A percentile compares a stretch with the other conserved stretches of the same genome.
phyloP scores from a whole-genome alignment of 2,888 invertebrate species.

The Lepidocyrtoides sp. region DNA sequence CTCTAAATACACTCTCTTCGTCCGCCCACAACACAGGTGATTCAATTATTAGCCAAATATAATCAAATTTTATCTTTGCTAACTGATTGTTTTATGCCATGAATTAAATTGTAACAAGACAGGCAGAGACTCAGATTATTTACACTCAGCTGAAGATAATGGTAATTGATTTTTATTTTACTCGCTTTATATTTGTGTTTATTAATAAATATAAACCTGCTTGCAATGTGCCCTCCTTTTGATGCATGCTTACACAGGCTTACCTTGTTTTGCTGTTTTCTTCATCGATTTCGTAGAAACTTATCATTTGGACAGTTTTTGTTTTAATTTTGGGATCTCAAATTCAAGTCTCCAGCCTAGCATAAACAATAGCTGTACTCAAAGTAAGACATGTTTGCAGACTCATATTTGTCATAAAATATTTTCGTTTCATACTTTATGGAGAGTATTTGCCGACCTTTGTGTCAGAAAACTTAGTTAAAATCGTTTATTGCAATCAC shows the following conservation, averaged over 20 bases:
- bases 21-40: conserved; percentile 93
- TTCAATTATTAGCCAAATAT: conserved; percentile 6
- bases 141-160: conserved; percentile 76
- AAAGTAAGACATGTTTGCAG: neutral
- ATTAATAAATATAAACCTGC: neutral
- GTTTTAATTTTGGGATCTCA: neutral
- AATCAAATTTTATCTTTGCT: conserved; percentile 28
- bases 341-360: too few relatives aligned
- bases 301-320: neutral
- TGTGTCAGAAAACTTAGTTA: too few relatives aligned
- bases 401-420: neutral
- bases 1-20: conserved; percentile 92
- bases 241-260: neutral
- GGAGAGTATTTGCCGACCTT: too few relatives aligned
- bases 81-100: conserved; percentile 63
- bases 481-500: too few relatives aligned
- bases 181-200: conserved; percentile 18
- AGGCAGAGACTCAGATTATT: conserved; percentile 77
- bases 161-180: conserved; percentile 71
- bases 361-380: neutral
- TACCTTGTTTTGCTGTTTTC: neutral
- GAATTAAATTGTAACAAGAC: conserved; percentile 71
- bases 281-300: neutral
- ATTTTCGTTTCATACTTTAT: too few relatives aligned
- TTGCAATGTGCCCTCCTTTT: neutral